A percentile compares a stretch with the other conserved stretches of the same genome.
phyloP scores from a whole-genome alignment of 2,797 vertebrate species.

The Halcyon badia region DNA sequence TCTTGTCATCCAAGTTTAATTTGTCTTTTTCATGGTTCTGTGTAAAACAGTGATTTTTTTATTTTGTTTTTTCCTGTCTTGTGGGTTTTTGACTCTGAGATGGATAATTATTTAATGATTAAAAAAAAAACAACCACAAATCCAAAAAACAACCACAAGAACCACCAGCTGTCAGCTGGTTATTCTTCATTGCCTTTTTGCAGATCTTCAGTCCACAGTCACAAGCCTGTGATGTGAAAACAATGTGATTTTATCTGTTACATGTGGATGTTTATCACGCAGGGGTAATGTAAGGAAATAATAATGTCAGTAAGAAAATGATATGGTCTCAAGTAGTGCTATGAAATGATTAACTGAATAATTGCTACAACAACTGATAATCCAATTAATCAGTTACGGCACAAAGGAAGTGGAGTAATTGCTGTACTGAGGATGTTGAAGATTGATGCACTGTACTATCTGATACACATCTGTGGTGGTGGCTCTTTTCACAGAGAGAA shows the following conservation, averaged over 20 bases:
- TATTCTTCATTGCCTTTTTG: neutral
- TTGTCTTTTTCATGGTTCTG: neutral
- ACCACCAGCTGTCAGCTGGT: neutral
- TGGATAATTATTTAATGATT: neutral
- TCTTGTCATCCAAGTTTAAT: neutral
- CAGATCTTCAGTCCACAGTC: neutral
- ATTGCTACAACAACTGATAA: neutral
- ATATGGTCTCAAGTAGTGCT: neutral
- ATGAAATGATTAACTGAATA: conserved; percentile 37
- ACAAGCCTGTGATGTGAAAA: neutral
- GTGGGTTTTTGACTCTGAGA: neutral
- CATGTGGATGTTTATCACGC: neutral
- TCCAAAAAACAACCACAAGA: too few species aligned
- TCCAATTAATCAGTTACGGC: neutral
- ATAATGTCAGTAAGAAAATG: neutral
- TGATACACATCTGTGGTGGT: neutral
- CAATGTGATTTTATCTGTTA: neutral
- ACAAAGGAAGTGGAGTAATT: neutral
- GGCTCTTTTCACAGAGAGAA: conserved; percentile 87
- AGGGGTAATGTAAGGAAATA: neutral
- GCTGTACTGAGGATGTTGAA: neutral
- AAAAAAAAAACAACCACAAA: neutral
- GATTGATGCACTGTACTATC: neutral
- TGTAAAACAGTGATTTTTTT: neutral
- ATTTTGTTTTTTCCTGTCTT: neutral